These are phyloP conservation scores for Sebastes itinus DNA, from an alignment of 2,797 vertebrate species.

Conservation along the genomic window DNA sequence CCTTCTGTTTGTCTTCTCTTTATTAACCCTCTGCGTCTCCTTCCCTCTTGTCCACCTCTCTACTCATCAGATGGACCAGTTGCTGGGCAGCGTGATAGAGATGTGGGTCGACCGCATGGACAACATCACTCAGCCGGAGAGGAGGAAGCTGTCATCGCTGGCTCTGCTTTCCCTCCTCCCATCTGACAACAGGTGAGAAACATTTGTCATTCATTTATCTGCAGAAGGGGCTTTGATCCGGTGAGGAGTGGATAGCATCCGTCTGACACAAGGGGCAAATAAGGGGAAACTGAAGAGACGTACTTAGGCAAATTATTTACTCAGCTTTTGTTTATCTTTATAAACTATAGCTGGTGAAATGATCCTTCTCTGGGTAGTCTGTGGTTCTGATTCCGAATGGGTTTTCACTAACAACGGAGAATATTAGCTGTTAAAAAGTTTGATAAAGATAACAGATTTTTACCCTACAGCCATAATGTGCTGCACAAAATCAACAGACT, in stretches of 20 bases:
- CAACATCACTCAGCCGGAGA: slow-evolving; percentile 98
- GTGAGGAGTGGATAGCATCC: not conserved
- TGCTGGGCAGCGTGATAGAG: slow-evolving; percentile 93
- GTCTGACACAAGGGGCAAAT: not conserved
- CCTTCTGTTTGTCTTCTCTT: not conserved
- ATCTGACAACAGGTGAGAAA: slow-evolving; percentile 89
- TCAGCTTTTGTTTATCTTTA: not conserved
- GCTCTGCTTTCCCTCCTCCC: slow-evolving; percentile 94
- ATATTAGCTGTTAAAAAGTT: not conserved
- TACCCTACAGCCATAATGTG: not conserved
- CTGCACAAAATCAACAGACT: not conserved
- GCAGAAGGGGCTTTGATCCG: slow-evolving; percentile 14
- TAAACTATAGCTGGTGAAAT: not conserved
- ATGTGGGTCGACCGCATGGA: slow-evolving; percentile 99
- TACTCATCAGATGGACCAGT: slow-evolving; percentile 85
- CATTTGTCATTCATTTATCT: slow-evolving; percentile 19
- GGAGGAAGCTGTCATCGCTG: slow-evolving; percentile 95
- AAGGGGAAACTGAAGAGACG: slow-evolving; percentile 2
- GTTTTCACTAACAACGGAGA: not conserved
- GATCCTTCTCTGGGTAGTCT: not conserved
- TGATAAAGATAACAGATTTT: not conserved
- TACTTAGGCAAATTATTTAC: slow-evolving; percentile 4
- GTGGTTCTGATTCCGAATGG: not conserved
- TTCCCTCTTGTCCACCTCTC: not conserved
- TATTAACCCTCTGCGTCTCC: not conserved